Evolutionary conservation across 2,113 vertebrate species (phyloP), one percentile per base, ranked within the genome.

Genomic region (Rhynchopsitta pachyrhyncha): DNA sequence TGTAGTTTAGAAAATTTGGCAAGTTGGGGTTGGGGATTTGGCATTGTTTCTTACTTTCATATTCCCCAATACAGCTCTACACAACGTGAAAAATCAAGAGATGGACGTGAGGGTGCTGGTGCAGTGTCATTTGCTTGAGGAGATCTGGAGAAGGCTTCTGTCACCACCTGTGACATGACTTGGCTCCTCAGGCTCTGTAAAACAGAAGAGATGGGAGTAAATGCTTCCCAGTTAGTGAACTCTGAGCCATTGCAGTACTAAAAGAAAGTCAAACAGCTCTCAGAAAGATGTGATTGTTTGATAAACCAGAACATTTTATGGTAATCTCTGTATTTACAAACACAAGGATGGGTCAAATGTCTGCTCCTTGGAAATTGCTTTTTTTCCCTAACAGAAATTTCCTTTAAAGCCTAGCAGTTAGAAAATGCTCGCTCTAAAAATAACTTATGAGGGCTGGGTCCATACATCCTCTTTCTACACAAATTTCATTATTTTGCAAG

Each of bases 231-330:
- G 57, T n/a, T 37, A 35, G 77, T 57, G 44, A 91, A 57, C 10
- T 2, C 52, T 89, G 91, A 95, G 69, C 66, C 69, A 44, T 37
- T 68, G 86, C 93, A 95, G 91, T 91, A 89, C 78, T 71, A 76
- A 71, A 87, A 82, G 57, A 41, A 96, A 92, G 95, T 95, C 86
- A 95, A 95, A 95, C 89, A 95, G 69, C 78, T 92, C 93, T 92
- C 59, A 69, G 49, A 37, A 93, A 95, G 76, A 95, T 52, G 86
- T 97, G 92, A 93, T 37, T 94, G 71, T 96, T 88, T 93, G 94
- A 95, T 94, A 95, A 95, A 96, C 92, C 95, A 82, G 95, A 94
- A 94, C 49, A 73, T 96, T 95, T 97, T 88, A 94, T 92, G 71
- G 85, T 96, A 93, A 96, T 94, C 95, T 96, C 90, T 92, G 19